Conservation (phyloP, 1,140 invertebrate species). For the Drosophila arizonae region DNA sequence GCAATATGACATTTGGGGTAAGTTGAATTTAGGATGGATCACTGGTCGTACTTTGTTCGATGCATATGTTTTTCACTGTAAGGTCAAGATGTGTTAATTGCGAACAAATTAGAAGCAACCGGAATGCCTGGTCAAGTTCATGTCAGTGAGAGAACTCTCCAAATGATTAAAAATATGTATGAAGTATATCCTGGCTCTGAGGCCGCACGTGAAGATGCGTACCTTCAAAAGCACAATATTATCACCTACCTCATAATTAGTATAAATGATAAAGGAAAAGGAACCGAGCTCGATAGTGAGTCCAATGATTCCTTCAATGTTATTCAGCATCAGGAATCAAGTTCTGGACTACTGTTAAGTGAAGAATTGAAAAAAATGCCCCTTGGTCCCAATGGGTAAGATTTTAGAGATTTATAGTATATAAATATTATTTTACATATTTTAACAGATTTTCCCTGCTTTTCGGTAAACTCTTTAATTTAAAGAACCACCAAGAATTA, state of each 20-base stretch:
- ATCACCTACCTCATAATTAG: conserved; percentile 88
- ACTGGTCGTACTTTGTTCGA: too few species aligned
- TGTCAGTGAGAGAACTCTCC: conserved; percentile 90
- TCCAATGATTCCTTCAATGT: too few species aligned
- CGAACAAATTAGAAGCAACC: conserved; percentile 96
- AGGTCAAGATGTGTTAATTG: conserved; percentile 92
- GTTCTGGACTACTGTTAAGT: conserved; percentile 9
- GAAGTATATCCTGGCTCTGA: conserved; percentile 84
- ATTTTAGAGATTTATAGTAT: background rate
- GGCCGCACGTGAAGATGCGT: conserved; percentile 86
- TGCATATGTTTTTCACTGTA: too few species aligned
- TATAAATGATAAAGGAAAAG: conserved; percentile 9
- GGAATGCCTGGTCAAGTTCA: conserved; percentile 94
- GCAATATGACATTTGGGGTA: conserved; percentile 98
- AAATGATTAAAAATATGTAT: conserved; percentile 84
- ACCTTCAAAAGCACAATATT: conserved; percentile 87
- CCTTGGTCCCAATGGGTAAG: conserved; percentile 64
- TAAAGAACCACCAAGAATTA: background rate
- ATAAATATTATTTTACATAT: too few species aligned
- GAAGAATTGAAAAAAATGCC: conserved; percentile 73
- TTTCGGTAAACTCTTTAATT: background rate
- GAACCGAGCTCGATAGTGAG: too few species aligned
- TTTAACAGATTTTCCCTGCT: background rate
- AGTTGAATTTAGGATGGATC: conserved; percentile 54
- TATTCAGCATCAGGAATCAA: background rate